Evolutionary conservation across 2,888 invertebrate species (phyloP).

Genomic region (Dasypolia templi): DNA sequence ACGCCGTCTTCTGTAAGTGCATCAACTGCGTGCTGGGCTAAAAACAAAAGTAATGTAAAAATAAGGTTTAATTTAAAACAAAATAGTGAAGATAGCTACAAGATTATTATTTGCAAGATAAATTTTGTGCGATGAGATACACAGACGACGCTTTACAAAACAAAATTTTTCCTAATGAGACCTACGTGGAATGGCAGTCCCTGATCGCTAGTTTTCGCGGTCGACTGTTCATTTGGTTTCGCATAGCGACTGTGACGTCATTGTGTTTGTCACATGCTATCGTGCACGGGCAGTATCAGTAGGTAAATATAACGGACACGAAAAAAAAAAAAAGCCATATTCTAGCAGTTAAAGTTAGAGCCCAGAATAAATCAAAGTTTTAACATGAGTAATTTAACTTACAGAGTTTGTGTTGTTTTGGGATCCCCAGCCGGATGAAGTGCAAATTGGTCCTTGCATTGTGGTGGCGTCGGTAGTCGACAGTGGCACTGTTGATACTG

Average conservation of each 20-base stretch:
- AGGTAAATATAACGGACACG: neutral
- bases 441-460: neutral
- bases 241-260: neutral
- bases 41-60: neutral
- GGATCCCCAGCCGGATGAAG: slow-evolving; percentile 29
- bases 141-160: too few relatives aligned
- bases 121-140: too few relatives aligned
- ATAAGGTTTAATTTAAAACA: neutral
- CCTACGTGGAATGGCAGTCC: too few relatives aligned
- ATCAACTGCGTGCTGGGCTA: slow-evolving; percentile 11
- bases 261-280: neutral
- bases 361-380: too few relatives aligned
- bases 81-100: neutral
- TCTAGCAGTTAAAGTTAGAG: neutral
- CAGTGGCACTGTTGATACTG: neutral
- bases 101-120: neutral
- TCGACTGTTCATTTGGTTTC: neutral
- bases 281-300: neutral
- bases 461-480: neutral
- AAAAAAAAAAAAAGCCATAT: neutral
- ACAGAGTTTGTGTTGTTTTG: slow-evolving; percentile 11
- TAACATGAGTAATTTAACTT: slow-evolving; percentile 3
- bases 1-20: neutral
- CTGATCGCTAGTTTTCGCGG: neutral
- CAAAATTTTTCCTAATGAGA: too few relatives aligned